Base-by-base conservation (phyloP, 2,113 vertebrate genomes). In the Chloroceryle aenea region DNA sequence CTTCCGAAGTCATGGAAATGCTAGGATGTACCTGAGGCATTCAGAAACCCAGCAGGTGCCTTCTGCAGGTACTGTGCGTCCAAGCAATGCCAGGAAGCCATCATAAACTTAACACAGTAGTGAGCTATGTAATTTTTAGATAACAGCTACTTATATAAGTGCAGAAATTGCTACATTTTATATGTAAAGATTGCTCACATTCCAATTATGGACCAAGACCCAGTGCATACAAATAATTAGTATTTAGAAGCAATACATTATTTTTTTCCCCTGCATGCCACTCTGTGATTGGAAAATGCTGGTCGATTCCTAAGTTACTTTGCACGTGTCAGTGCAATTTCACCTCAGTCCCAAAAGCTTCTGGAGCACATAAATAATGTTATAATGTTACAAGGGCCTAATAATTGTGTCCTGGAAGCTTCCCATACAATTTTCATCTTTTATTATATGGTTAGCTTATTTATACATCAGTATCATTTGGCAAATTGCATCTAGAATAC, bases 41-140 rank as follows among this genome's bases (percentile, higher is more conserved):
- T 97, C 95, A 97, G 86, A 86, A 94, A 62, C 95, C 14, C 97
- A 97, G 97, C 95, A 90, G 95, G 95, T 82, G 85, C 81, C 69
- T 97, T 89, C 86, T 66, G 86, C 91, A 91, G 93, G 95, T 93
- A 94, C 76, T 9, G 10, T 11, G 23, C 45, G 38, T 76, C 91
- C 95, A 92, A 53, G 90, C 86, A 95, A 92, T 91, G 72, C 91
- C 88, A 91, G 67, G 84, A 95, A 92, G 94, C 87, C 81, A 78
- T 96, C 90, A 76, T 63, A 94, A 97, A 95, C 93, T 96, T 97
- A 97, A 97, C 88, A 34, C 84, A 67, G 85, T 93, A 84, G 89
- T 85, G 91, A 97, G 92, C 89, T 77, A 64, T 95, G 85, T 94
- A 93, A 97, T 95, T 97, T 97, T 96, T 97, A 94, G 95, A 80